Conservation (phyloP, 1,140 invertebrate species). For the Physella acuta region DNA sequence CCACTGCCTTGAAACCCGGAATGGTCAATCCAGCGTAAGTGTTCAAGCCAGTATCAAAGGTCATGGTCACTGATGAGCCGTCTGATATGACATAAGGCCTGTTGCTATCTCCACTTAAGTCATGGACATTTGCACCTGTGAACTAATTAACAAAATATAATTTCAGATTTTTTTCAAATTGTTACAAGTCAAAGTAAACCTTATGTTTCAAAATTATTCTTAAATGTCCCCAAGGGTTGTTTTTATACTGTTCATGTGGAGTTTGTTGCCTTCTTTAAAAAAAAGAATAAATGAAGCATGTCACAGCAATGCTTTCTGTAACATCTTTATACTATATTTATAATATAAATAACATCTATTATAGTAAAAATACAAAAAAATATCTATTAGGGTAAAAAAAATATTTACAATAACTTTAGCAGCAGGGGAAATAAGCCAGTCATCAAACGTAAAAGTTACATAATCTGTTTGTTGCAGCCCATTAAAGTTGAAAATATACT, state of each 20-base stretch:
- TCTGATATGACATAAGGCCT: conserved; percentile 6
- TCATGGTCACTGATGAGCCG: neutral
- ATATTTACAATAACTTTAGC: neutral
- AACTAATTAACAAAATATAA: neutral
- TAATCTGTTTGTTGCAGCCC: neutral
- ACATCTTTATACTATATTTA: neutral
- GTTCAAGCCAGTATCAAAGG: neutral
- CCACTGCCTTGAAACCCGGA: conserved; percentile 4
- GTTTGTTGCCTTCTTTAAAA: neutral
- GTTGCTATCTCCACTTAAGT: neutral
- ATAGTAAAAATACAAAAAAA: neutral
- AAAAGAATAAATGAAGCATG: neutral
- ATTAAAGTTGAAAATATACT: neutral
- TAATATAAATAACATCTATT: neutral
- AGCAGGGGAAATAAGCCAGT: neutral
- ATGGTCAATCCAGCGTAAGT: neutral
- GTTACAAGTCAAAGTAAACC: neutral
- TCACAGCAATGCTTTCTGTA: neutral
- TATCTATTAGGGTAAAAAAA: too few species aligned
- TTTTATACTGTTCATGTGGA: neutral
- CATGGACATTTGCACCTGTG: conserved; percentile 3
- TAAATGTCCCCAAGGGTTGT: neutral
- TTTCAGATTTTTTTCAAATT: neutral
- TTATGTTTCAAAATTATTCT: neutral
- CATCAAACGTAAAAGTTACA: conserved; percentile 9